Percentiles rank a stretch among this genome's conserved stretches.
These are phyloP conservation scores for Channa argus DNA, from an alignment of 2,113 vertebrate species.

Conservation along the genomic window DNA sequence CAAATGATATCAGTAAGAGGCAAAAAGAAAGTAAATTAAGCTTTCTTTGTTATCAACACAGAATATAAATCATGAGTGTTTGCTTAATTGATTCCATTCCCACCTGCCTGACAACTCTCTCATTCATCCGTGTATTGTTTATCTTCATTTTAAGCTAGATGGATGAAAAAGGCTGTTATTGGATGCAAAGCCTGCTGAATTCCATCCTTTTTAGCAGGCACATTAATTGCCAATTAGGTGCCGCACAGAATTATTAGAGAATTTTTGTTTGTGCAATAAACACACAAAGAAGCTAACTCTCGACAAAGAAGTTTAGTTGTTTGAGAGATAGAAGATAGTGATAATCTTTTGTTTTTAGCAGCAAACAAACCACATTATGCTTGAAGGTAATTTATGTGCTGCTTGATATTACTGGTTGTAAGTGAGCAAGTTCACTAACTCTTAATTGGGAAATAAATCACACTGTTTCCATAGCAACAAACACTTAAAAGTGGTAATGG, in stretches of 20 bases:
- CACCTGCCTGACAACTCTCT: constrained; percentile 70
- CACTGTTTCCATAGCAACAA: constrained; percentile 61
- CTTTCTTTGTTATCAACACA: constrained; percentile 61
- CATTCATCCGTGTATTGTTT: constrained; percentile 67
- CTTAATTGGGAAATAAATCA: constrained; percentile 80
- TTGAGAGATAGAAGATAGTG: constrained; percentile 9
- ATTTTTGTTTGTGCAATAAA: constrained; percentile 53
- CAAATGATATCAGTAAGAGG: constrained; percentile 55
- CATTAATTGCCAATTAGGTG: constrained; percentile 67
- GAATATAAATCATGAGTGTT: constrained; percentile 74
- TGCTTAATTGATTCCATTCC: constrained; percentile 78
- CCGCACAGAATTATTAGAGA: constrained; percentile 43
- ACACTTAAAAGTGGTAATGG: constrained; percentile 58
- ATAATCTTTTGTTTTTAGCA: constrained; percentile 44
- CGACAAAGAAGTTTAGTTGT: constrained; percentile 35
- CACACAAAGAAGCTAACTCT: constrained; percentile 27
- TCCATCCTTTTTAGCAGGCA: constrained; percentile 41
- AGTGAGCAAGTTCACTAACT: constrained; percentile 65
- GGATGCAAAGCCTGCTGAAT: constrained; percentile 55
- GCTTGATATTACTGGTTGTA: constrained; percentile 56
- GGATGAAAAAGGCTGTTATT: constrained; percentile 64
- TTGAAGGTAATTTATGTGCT: constrained; percentile 69
- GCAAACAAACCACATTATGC: constrained; percentile 40
- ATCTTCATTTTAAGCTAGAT: constrained; percentile 70
- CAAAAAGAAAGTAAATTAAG: constrained; percentile 60